Evolutionary conservation across 1,140 invertebrate genomes (phyloP), one percentile per base, ranked within the genome.

Genomic region (Oncopodura yosiiana): DNA sequence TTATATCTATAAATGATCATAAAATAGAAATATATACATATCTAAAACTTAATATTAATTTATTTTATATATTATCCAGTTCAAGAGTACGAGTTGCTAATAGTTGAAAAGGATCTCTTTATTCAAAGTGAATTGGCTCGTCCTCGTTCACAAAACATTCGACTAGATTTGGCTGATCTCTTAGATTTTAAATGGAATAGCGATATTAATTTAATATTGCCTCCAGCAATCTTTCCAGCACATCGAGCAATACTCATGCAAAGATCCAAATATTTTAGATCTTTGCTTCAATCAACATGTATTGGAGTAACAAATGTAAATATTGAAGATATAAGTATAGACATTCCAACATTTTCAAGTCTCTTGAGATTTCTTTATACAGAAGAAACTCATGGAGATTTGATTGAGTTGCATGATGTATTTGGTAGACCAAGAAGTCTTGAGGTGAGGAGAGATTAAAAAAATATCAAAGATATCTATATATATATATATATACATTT

Each of bases 151-250:
- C 54, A 43, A 14, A 56, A 49, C 16, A 37, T 61, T 14, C 56
- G 55, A 24, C 45, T 45, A 5, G 60, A 61, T 34, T 30, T 61
- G 24, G 60, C 54, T 5, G 60, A 61, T 36, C 38, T 61, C 9
- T 30, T 61, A 3, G 60, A 60, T 26, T 60, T 55, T 32, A 54
- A 60, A 36, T 61, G 55, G 45, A 61, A 57, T 34, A 54, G 50
- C 14, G 60, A 61, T 41, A 50, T 61, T 26, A 61, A 57, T 26
- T 46, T 61, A 29, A 49, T 57, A 3, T 18, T 61, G 4, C 50
- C 60, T 2, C 60, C 54, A 18, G 60, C 60, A 8, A 61, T 61
- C 36, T 61, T 61, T 29, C 60, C 60, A 24, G 60, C 60, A 6
- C 60, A 61, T 42, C 44, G 55, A 27, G 49, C 60, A 5, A 54